These are phyloP conservation scores for Riparia riparia DNA, from an alignment of 2,113 vertebrate species.

Conservation along the genomic window DNA sequence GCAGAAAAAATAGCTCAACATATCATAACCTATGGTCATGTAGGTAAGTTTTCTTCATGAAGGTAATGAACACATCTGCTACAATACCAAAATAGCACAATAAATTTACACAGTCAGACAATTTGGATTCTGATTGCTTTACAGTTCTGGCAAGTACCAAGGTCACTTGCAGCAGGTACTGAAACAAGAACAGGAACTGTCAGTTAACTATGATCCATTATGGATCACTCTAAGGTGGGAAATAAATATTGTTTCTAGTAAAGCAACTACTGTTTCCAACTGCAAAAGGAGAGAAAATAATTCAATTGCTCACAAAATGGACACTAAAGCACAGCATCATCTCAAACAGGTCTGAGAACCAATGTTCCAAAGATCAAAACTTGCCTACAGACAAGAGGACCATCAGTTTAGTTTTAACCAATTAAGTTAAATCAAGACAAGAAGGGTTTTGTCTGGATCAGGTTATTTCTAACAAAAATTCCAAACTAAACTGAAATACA, in stretches of 20 bases:
- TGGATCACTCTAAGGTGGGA: neutral
- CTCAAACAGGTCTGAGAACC: neutral
- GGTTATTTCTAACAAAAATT: neutral
- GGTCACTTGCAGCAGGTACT: neutral
- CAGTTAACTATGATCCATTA: neutral
- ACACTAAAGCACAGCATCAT: neutral
- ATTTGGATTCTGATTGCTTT: neutral
- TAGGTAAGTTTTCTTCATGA: neutral
- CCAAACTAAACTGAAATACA: neutral
- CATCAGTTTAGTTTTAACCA: neutral
- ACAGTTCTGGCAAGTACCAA: neutral
- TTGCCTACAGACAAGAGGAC: neutral
- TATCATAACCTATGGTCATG: neutral
- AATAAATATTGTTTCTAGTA: neutral
- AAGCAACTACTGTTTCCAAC: neutral
- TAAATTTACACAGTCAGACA: neutral
- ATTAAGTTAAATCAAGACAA: neutral
- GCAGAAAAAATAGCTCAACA: neutral
- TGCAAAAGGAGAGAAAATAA: neutral
- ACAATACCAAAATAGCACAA: fast-evolving
- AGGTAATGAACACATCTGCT: neutral
- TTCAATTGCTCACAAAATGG: neutral
- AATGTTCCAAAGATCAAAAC: neutral
- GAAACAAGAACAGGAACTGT: neutral
- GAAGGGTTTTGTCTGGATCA: neutral